Percentiles rank a stretch among this genome's conserved stretches.
These are phyloP conservation scores for Rhea americana DNA, from an alignment of 2,113 vertebrate genomes.

Conservation along the genomic window DNA sequence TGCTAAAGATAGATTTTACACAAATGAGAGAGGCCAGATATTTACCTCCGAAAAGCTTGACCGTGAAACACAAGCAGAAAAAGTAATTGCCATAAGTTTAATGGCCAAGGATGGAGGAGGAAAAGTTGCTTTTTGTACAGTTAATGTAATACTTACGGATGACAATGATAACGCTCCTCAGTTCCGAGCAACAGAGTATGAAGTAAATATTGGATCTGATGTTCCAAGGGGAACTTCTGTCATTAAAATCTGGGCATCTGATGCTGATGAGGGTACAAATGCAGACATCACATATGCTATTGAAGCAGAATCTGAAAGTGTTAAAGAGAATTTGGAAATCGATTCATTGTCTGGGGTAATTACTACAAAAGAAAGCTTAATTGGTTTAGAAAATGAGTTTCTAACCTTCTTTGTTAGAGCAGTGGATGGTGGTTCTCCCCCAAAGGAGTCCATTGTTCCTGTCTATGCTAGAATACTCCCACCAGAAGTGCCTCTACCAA, in stretches of 20 bases:
- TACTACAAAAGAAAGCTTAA: slow-evolving; percentile 92
- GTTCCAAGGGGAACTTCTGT: slow-evolving; percentile 87
- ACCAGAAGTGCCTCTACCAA: slow-evolving; percentile 85
- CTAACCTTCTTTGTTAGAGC: slow-evolving; percentile 92
- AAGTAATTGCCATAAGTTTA: slow-evolving; percentile 89
- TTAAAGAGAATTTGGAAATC: slow-evolving; percentile 94
- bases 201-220: slow-evolving; percentile 85
- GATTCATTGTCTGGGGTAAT: slow-evolving; percentile 86
- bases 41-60: slow-evolving; percentile 91
- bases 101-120: slow-evolving; percentile 93
- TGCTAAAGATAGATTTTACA: slow-evolving; percentile 91
- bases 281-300: slow-evolving; percentile 90
- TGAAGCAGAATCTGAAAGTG: slow-evolving; percentile 88
- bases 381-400: slow-evolving; percentile 92
- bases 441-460: slow-evolving; percentile 86
- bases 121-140: slow-evolving; percentile 91
- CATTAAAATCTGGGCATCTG: slow-evolving; percentile 88
- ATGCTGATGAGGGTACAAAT: slow-evolving; percentile 95
- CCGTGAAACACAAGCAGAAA: slow-evolving; percentile 89
- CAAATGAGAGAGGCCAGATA: slow-evolving; percentile 88
- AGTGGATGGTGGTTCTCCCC: slow-evolving; percentile 87
- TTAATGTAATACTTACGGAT: slow-evolving; percentile 96
- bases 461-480: slow-evolving; percentile 89
- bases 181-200: slow-evolving; percentile 90
- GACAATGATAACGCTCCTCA: slow-evolving; percentile 94